Conservation (phyloP, 2,797 vertebrate species). For the Schizopygopsis malacanthus region DNA sequence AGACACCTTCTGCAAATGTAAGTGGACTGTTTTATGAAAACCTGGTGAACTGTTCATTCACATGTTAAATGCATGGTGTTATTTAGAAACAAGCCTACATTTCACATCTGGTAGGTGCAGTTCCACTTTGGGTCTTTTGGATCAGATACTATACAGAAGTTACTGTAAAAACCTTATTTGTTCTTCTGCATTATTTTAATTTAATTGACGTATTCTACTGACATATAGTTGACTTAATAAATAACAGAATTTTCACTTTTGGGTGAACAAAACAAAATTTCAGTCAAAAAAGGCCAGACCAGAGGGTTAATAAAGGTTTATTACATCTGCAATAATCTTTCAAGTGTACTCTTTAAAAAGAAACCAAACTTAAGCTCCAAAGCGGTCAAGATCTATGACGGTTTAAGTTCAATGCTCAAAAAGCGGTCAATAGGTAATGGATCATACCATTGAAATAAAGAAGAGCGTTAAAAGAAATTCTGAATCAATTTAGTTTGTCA, state of each 20-base stretch:
- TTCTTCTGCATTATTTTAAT: neutral
- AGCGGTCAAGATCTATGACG: neutral
- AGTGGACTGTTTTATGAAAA: constrained; percentile 54
- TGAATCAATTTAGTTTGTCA: neutral
- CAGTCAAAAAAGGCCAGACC: too few species aligned
- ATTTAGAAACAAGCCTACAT: neutral
- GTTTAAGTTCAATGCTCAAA: neutral
- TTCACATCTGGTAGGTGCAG: neutral
- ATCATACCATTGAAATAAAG: neutral
- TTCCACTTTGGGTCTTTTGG: neutral
- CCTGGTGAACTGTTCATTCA: neutral
- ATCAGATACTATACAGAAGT: neutral
- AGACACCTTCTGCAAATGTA: constrained; percentile 78
- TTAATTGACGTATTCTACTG: neutral
- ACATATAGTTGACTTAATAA: too few species aligned
- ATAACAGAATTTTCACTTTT: too few species aligned
- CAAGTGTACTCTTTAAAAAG: too few species aligned
- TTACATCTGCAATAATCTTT: too few species aligned
- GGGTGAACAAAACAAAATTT: neutral
- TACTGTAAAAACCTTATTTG: neutral
- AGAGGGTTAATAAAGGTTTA: too few species aligned
- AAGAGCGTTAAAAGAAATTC: neutral
- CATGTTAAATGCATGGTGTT: neutral
- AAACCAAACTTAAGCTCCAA: neutral
- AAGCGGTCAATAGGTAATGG: neutral